These are phyloP conservation scores for Astropecten irregularis DNA, from an alignment of 53 echinoderm and acorn worm species.

Conservation along the genomic window DNA sequence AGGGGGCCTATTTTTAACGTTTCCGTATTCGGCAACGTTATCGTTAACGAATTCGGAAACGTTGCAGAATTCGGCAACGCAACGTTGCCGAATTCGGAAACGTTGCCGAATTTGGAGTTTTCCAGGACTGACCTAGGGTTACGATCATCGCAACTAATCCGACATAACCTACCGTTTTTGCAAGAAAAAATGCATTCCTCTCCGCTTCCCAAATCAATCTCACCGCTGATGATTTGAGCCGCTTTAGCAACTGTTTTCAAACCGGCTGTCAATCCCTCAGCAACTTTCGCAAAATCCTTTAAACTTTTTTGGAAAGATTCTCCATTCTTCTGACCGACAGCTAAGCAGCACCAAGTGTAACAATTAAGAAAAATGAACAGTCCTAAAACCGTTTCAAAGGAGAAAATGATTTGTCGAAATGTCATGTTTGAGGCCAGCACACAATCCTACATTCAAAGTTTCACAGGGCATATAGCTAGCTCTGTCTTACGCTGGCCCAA, in stretches of 20 bases:
- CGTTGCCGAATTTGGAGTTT: too few relatives aligned
- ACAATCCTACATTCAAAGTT: too few relatives aligned
- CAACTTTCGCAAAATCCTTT: constrained; percentile 30
- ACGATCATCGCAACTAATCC: too few relatives aligned
- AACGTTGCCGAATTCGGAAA: too few relatives aligned
- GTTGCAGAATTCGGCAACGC: too few relatives aligned
- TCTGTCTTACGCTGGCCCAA: too few relatives aligned
- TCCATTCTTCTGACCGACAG: not conserved
- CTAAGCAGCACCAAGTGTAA: not conserved
- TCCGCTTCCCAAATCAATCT: not conserved
- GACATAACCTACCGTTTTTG: constrained; percentile 34
- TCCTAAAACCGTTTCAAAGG: not conserved
- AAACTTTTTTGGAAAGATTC: not conserved
- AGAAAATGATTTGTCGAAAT: not conserved
- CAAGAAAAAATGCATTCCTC: constrained; percentile 21
- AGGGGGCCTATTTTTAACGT: too few relatives aligned
- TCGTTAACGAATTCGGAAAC: too few relatives aligned
- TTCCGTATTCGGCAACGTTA: too few relatives aligned
- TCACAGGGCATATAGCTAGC: too few relatives aligned
- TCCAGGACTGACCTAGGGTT: too few relatives aligned
- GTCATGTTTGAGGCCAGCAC: constrained; percentile 4
- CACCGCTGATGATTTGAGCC: constrained; percentile 17
- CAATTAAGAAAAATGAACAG: not conserved
- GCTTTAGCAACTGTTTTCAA: constrained; percentile 33
- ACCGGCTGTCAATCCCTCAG: constrained; percentile 9